Conservation (phyloP, 2,888 invertebrate genomes). For the Cheilosia soror region DNA sequence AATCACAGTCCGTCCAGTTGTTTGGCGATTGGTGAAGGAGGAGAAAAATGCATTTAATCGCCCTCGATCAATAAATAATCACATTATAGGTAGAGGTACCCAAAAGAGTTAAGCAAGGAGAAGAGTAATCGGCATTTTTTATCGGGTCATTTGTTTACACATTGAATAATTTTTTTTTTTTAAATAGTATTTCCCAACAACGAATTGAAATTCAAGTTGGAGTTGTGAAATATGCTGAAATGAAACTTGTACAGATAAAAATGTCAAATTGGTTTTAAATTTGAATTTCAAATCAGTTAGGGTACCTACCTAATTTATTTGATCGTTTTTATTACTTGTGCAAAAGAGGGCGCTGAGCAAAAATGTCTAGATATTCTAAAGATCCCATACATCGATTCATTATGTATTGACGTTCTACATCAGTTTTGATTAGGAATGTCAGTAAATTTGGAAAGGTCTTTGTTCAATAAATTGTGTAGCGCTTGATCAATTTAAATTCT, state of each 20-base stretch:
- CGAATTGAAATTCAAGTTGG: not conserved
- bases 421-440: no score
- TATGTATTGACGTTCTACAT: no score
- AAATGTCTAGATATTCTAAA: not conserved
- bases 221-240: conserved; percentile 10
- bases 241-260: conserved; percentile 8
- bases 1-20: conserved; percentile 21
- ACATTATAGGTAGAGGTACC: conserved; percentile 3
- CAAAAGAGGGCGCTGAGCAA: not conserved
- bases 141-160: conserved; percentile 35
- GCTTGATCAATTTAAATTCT: no score
- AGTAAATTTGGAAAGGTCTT: no score
- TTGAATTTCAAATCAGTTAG: not conserved
- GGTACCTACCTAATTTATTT: not conserved
- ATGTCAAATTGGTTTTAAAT: conserved; percentile 21
- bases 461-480: no score
- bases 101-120: not conserved
- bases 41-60: conserved; percentile 31
- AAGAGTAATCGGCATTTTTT: not conserved
- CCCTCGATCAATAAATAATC: conserved; percentile 40
- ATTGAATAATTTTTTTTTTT: not conserved
- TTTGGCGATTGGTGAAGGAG: conserved; percentile 8
- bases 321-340: not conserved
- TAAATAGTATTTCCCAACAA: conserved; percentile 18
- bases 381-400: no score